A percentile compares a stretch with the other conserved stretches of the same genome.
These are phyloP conservation scores for Corythornis leucogaster DNA, from an alignment of 2,797 vertebrate genomes.

Conservation along the genomic window DNA sequence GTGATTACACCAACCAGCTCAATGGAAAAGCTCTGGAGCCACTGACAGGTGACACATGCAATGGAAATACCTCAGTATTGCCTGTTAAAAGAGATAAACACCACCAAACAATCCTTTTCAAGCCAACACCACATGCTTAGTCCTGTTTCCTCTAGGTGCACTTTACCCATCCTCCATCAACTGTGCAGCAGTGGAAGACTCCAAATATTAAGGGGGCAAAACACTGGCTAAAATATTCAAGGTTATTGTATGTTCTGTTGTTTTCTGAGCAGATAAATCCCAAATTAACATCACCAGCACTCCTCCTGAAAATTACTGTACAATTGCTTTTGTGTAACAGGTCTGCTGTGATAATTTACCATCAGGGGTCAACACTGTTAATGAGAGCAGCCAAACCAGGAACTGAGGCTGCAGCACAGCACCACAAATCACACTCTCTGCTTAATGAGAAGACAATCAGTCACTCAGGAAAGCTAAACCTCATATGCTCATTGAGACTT, in stretches of 20 bases:
- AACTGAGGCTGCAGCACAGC: too few species aligned
- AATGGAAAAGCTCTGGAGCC: background rate
- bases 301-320: background rate
- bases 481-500: too few species aligned
- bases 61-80: background rate
- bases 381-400: constrained; percentile 16
- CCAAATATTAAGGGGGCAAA: background rate
- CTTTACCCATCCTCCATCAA: background rate
- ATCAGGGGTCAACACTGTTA: background rate
- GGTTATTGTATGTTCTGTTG: background rate
- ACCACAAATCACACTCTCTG: too few species aligned
- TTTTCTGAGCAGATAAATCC: background rate
- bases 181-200: background rate
- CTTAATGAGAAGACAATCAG: too few species aligned
- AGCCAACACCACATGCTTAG: background rate
- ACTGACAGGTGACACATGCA: background rate
- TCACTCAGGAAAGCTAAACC: too few species aligned
- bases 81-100: background rate
- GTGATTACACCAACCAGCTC: background rate
- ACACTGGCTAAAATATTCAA: background rate
- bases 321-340: background rate
- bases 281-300: background rate
- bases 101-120: background rate
- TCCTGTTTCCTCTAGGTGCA: background rate
- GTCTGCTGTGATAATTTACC: background rate